Conservation (phyloP, 1,140 invertebrate genomes). For the Campoletis sonorensis region DNA sequence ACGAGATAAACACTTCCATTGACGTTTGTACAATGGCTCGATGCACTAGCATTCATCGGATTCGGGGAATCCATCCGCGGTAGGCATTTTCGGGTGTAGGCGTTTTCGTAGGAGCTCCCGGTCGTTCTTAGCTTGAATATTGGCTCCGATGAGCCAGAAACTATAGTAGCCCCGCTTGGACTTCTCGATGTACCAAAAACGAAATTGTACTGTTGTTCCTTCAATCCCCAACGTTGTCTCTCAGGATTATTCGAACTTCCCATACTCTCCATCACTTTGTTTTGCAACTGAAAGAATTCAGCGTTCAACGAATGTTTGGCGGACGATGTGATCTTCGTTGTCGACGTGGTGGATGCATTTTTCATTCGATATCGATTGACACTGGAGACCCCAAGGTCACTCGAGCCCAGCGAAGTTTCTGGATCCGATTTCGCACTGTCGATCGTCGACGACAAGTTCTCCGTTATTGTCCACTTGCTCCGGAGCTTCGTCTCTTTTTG, state of each 20-base stretch:
- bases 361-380: constrained; percentile 51
- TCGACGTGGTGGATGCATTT: constrained; percentile 36
- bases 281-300: constrained; percentile 65
- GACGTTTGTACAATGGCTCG: constrained; percentile 16
- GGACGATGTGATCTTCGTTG: constrained; percentile 40
- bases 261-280: constrained; percentile 60
- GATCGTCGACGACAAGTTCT: constrained; percentile 56
- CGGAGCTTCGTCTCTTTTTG: constrained; percentile 67
- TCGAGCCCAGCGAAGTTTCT: constrained; percentile 45
- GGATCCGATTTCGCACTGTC: constrained; percentile 55
- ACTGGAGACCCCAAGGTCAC: constrained; percentile 26
- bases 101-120: not conserved
- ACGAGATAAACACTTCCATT: constrained; percentile 18
- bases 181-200: constrained; percentile 28
- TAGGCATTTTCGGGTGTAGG: not conserved
- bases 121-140: not conserved
- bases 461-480: constrained; percentile 71
- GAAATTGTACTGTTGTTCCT: constrained; percentile 33
- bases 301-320: constrained; percentile 61
- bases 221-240: constrained; percentile 12
- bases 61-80: not conserved
- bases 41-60: constrained; percentile 12
- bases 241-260: constrained; percentile 15
- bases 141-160: not conserved
- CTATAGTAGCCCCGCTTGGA: not conserved